phyloP scores from a whole-genome alignment of 1,140 invertebrate species.

The Neodiprion lecontei region DNA sequence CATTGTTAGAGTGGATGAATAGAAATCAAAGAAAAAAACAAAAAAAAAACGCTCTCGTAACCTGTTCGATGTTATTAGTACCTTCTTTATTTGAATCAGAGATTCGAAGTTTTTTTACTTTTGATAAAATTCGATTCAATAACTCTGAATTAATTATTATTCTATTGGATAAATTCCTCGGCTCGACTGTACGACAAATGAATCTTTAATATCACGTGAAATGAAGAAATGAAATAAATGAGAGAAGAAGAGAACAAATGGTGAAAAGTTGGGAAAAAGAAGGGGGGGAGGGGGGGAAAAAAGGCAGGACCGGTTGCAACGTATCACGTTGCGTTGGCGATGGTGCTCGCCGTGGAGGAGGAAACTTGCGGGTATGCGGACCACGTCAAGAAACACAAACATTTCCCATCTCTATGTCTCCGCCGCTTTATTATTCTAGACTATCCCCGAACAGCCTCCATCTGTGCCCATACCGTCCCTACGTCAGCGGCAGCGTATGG shows the following conservation, averaged over 20 bases:
- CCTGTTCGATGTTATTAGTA: no score
- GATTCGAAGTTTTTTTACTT: no score
- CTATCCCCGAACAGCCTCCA: conserved; percentile 4
- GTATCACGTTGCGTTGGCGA: neutral
- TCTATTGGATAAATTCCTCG: neutral
- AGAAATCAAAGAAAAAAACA: no score
- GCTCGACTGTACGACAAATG: neutral
- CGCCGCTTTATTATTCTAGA: conserved; percentile 7
- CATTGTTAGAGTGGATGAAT: no score
- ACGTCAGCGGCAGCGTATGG: conserved; percentile 4
- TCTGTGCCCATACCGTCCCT: neutral
- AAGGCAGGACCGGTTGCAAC: neutral
- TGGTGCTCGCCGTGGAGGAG: neutral
- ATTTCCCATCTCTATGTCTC: conserved; percentile 4
- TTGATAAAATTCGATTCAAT: no score
- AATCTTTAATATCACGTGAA: neutral
- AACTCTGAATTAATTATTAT: neutral
- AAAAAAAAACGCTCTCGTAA: no score
- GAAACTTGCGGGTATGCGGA: conserved; percentile 6
- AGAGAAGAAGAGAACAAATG: neutral
- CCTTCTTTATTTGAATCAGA: no score
- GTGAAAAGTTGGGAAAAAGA: neutral
- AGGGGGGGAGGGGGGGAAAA: neutral
- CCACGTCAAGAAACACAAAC: conserved; percentile 7
- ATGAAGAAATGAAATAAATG: neutral